These are phyloP conservation scores for Melanotaenia parkinsoni DNA, from an alignment of 2,797 vertebrate species.

Conservation along the genomic window DNA sequence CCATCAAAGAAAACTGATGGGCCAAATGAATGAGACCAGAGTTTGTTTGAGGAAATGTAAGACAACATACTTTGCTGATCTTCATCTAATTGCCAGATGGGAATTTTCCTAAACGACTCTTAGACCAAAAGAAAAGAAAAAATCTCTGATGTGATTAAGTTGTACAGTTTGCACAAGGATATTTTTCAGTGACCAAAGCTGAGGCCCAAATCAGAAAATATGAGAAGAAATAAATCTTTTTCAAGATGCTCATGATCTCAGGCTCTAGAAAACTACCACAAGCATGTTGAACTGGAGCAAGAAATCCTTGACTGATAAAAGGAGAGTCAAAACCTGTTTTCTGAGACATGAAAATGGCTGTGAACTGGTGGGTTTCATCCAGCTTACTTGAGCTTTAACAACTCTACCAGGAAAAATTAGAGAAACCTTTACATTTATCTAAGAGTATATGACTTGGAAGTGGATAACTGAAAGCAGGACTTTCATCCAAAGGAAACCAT, in stretches of 20 bases:
- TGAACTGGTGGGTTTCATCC: background rate
- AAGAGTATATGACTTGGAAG: background rate
- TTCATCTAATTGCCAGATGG: background rate
- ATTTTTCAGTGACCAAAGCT: conserved; percentile 3
- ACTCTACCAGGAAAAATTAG: background rate
- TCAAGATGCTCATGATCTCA: background rate
- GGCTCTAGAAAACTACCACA: background rate
- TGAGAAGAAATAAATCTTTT: background rate
- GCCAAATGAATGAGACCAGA: background rate
- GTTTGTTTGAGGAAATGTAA: background rate
- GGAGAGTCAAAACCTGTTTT: background rate
- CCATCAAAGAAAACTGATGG: background rate
- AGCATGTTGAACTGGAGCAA: background rate
- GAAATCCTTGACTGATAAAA: too few relatives aligned
- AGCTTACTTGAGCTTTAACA: background rate
- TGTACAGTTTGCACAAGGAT: too few relatives aligned
- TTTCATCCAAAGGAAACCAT: background rate
- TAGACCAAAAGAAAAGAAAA: background rate
- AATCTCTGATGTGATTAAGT: background rate
- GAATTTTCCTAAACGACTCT: background rate
- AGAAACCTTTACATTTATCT: background rate
- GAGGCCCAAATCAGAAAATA: background rate
- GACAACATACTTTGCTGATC: background rate
- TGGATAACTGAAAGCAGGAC: background rate
- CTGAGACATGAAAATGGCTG: too few relatives aligned